Conservation (phyloP, 2,888 invertebrate genomes). For the Andrena hattorfiana region DNA sequence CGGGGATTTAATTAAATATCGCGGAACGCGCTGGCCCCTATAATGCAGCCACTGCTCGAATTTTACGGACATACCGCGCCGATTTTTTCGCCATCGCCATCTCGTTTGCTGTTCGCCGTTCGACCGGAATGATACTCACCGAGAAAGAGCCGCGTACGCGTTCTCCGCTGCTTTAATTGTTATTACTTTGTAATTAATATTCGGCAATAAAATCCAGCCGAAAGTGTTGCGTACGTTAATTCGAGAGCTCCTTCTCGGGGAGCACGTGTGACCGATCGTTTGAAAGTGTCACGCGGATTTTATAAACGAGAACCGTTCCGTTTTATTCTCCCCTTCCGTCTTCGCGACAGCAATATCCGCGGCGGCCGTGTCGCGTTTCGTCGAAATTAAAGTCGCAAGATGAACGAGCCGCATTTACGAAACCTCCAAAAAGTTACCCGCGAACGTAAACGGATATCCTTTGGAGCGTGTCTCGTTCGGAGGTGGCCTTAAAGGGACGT, state of each 20-base stretch:
- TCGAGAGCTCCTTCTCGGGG: background rate
- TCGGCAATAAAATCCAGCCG: background rate
- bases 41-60: constrained; percentile 32
- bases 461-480: background rate
- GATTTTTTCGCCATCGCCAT: background rate
- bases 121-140: no score
- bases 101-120: no score
- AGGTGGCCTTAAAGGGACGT: background rate
- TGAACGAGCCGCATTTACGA: constrained; percentile 51
- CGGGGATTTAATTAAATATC: constrained; percentile 79
- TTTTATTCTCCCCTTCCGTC: constrained; percentile 49
- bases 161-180: no score
- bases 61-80: constrained; percentile 21
- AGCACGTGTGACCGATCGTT: constrained; percentile 44
- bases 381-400: constrained; percentile 59
- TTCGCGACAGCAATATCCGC: constrained; percentile 58
- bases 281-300: constrained; percentile 36
- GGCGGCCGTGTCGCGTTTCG: constrained; percentile 43
- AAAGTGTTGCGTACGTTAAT: background rate
- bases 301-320: constrained; percentile 48
- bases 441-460: constrained; percentile 21
- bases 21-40: constrained; percentile 56
- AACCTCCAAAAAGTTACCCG: constrained; percentile 49
- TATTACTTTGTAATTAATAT: no score
- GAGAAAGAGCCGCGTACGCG: no score